Base-by-base conservation (phyloP, 1,140 invertebrate species). In the Aricia agestis region DNA sequence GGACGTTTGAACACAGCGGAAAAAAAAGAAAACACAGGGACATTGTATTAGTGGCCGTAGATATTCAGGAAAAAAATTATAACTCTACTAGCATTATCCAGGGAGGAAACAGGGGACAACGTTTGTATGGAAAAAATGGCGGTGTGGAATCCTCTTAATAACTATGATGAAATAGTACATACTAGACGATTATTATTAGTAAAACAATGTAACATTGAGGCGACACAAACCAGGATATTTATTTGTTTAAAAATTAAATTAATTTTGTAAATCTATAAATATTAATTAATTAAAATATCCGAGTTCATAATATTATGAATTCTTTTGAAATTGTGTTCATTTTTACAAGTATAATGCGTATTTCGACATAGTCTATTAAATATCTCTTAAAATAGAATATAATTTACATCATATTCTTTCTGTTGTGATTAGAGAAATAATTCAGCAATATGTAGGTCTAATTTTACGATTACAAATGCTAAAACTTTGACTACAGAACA, bases 321-420 rank as follows among this genome's bases (percentile, higher is more conserved):
- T 59, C 58, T 59, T 59, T 59, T 59, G 58, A 59, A 59, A 59
- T 59, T 3, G 17, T 59, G 58, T 59, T 17, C 18, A 59, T 59
- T 59, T 58, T 59, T 59, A 59, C n/a, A 59, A 59, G 58, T 59
- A 59, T 59, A 59, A 59, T 59, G 58, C 10, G 45, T 52, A 15
- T 52, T 52, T 52, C 45, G 45, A 52, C 45, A 15, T 52, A 52
- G 1, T 59, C 58, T 59, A 59, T 59, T 59, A 59, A 17, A 59
- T 57, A 59, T 59, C n/a, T 58, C 13, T 59, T 18, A 59, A 59
- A 59, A 18, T 59, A 59, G 17, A 4, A n/a, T n/a, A n/a, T 59
- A 9, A 15, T 59, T 59, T n/a, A n/a, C 15, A 10, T 59, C 13
- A 52, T 11, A 52, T 52, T 52, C 6, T 52, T 11, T 13, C 1